Base-by-base conservation (phyloP, 1,140 invertebrate species). In the Venustaconcha ellipsiformis region DNA sequence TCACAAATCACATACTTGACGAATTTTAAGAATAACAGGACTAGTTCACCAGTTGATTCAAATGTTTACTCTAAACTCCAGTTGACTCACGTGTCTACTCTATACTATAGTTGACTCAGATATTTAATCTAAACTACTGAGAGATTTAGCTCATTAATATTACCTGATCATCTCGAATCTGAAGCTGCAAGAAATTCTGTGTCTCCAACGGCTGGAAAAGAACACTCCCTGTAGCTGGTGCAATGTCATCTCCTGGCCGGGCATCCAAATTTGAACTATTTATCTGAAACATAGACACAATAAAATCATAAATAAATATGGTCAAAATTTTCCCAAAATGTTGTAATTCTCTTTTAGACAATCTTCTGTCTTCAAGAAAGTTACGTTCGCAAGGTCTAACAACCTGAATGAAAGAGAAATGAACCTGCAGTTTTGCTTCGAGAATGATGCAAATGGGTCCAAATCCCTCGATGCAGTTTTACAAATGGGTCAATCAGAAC, bases 141-240 rank as follows among this genome's bases (percentile, higher is more conserved):
- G 12, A 63, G 0, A 63, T 48, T 20, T 2, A 57, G 55, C 17
- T 56, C 5, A 48, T 17, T 30, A 66, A 62, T 72, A 81, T 84
- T 76, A 88, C 87, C 70, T 79, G 70, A 74, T 88, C 87, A n/a
- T 73, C 58, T 56, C 65, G 30, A 23, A 88, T 83, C 64, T 83
- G 80, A 4, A 88, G 78, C 56, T 81, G 74, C 20, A 88, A 64
- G 23, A 67, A 72, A 23, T 80, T 82, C 14, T 74, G 68, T 2
- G 48, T 75, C 57, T 83, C 79, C 3, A 74, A 56, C 14, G 78
- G 77, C 37, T 72, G 67, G 70, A 88, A 88, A n/a, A 66, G 67
- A 14, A 88, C 48, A 14, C 63, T 63, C 14, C 87, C 84, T 14
- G 72, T 62, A 20, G 57, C 65, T 30, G 87, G 86, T 5, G 72